phyloP scores from a whole-genome alignment of 2,797 vertebrate species.

The Rhinophrynus dorsalis region DNA sequence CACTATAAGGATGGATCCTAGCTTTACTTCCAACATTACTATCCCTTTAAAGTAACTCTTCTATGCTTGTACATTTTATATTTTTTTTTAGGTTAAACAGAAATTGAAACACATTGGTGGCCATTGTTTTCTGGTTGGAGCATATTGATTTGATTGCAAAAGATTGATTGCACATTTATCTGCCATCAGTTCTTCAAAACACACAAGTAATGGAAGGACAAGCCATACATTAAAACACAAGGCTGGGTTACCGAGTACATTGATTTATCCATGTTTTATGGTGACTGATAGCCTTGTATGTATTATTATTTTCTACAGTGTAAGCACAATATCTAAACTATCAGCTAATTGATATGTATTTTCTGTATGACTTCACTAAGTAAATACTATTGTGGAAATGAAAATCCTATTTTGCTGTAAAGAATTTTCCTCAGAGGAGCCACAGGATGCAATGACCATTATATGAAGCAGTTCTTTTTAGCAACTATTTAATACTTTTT shows the following conservation, averaged over 20 bases:
- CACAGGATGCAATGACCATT: no score
- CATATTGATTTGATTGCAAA: neutral
- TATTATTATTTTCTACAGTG: neutral
- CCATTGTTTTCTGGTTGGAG: neutral
- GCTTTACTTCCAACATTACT: no score
- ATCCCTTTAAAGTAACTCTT: no score
- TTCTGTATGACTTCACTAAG: constrained; percentile 27
- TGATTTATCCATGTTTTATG: constrained; percentile 10
- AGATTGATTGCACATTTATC: constrained; percentile 1
- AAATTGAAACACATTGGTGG: neutral
- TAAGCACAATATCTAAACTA: constrained; percentile 32
- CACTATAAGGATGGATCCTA: no score
- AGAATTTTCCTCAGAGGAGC: neutral
- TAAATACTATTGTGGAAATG: constrained; percentile 29
- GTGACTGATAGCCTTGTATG: constrained; percentile 31
- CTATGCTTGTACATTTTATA: no score
- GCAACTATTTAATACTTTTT: no score
- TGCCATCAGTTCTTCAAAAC: neutral
- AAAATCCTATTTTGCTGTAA: neutral
- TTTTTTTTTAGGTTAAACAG: no score
- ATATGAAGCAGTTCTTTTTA: no score
- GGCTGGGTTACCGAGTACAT: neutral
- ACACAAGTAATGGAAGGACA: neutral
- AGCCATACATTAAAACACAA: constrained; percentile 6
- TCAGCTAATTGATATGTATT: constrained; percentile 13